These are phyloP conservation scores for Pherbina coryleti DNA, from an alignment of 2,888 invertebrate genomes.

Conservation along the genomic window DNA sequence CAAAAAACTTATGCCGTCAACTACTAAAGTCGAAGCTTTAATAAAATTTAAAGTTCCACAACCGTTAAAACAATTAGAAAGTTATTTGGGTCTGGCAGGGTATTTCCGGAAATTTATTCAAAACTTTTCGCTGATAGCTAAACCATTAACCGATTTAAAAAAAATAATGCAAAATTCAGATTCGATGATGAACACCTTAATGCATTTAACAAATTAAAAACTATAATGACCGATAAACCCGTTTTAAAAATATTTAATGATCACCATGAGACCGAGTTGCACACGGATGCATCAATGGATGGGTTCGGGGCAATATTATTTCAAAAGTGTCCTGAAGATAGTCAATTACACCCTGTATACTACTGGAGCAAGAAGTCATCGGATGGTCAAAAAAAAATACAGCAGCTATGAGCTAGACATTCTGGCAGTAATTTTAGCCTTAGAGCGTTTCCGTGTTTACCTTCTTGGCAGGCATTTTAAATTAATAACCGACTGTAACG, in stretches of 20 bases:
- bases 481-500: too few species aligned
- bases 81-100: background rate
- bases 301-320: conserved; percentile 37
- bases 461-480: conserved; percentile 47
- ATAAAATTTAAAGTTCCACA: background rate
- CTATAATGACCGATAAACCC: background rate
- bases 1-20: background rate
- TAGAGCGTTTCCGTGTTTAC: conserved; percentile 53
- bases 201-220: background rate
- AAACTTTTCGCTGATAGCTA: background rate
- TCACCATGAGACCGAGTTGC: conserved; percentile 22
- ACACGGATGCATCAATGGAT: conserved; percentile 37
- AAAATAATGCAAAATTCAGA: background rate
- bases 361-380: conserved; percentile 24
- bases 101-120: background rate
- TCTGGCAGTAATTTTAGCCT: conserved; percentile 42
- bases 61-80: background rate
- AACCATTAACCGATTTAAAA: background rate
- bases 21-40: background rate
- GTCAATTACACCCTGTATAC: conserved; percentile 23
- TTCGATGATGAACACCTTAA: background rate
- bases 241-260: background rate
- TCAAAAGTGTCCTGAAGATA: conserved; percentile 27
- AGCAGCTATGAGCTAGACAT: conserved; percentile 37
- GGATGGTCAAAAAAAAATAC: conserved; percentile 13